phyloP scores from a whole-genome alignment of 2,113 vertebrate species.

The Opisthocomus hoazin region DNA sequence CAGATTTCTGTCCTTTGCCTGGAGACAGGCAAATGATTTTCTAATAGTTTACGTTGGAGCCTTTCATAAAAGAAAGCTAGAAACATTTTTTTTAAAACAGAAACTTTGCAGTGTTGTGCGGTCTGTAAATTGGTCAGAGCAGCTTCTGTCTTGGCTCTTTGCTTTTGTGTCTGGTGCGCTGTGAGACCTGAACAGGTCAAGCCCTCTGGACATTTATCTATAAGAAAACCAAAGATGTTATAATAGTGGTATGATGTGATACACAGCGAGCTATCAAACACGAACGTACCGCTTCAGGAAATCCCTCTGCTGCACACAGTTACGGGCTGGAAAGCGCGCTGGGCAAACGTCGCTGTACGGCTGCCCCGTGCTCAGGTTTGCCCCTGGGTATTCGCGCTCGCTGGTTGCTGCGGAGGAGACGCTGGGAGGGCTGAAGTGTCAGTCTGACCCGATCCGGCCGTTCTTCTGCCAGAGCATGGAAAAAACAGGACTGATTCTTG shows the following conservation, averaged over 20 bases:
- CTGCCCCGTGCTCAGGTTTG: not conserved
- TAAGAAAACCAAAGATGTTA: not conserved
- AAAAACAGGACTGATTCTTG: not conserved
- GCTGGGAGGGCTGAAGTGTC: not conserved
- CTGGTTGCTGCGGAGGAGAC: not conserved
- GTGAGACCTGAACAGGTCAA: not conserved
- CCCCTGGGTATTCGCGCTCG: not conserved
- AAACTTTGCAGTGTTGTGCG: not conserved
- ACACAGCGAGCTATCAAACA: not conserved
- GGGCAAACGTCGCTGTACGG: not conserved
- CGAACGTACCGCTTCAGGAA: rapidly evolving
- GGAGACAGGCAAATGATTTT: not conserved
- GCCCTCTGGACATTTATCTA: not conserved
- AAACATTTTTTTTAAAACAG: not conserved
- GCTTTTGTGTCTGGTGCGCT: not conserved
- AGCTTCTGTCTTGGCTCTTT: not conserved
- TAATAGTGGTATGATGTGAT: not conserved
- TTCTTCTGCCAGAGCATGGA: not conserved
- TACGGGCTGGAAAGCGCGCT: not conserved
- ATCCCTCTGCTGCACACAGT: not conserved
- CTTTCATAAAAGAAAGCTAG: not conserved
- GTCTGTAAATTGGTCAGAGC: not conserved
- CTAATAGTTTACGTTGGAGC: not conserved
- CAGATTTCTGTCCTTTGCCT: not conserved
- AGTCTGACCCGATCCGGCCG: not conserved